Base-by-base conservation (phyloP, 2,888 invertebrate genomes). In the Ctena decussata region DNA sequence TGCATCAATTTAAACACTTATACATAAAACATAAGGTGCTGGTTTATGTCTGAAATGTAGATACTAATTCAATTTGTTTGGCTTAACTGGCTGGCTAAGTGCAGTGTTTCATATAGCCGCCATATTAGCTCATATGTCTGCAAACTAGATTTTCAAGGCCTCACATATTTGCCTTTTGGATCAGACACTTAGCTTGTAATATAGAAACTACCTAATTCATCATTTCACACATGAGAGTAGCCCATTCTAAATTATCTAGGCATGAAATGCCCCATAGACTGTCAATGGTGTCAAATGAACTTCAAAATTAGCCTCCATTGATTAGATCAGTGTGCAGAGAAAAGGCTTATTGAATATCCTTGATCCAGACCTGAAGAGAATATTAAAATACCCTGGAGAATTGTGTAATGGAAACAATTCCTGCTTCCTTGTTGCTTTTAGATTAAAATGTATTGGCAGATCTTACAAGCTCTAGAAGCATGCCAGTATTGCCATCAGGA, bases 371-470 rank as follows among this genome's bases (percentile, higher is more conserved):
- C 53, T 53, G 53, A 53, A 53, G 53, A 53, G 53, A 53, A 53
- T 53, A 53, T 53, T 53, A 53, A 53, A 53, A 53, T 24, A 32
- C 65, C 65, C 65, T 12, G 11, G 65, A 35, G 65, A 65, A n/a
- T 35, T 27, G 65, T 3, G 65, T 35, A 65, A 32, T 65, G 35
- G 65, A 65, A 24, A 24, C 65, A 65, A 65, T 65, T 65, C 35
- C 65, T 65, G 65, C 35, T 65, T 65, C 35, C 65, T 65, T 65
- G 65, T 65, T 65, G 65, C 18, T 35, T 35, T 65, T 65, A 65
- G 65, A 65, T 65, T 65, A 65, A 65, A 65, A 65, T 65, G 35
- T 65, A 65, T 65, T n/a, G 65, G 35, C 65, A 65, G 30, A 24
- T 32, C 65, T 65, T 65, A 12, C 32, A 65, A 35, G 12, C 35